Percentiles rank a stretch among this genome's conserved stretches.
Conservation (phyloP, 35 echinoderm and acorn worm species). For the Diadema setosum region DNA sequence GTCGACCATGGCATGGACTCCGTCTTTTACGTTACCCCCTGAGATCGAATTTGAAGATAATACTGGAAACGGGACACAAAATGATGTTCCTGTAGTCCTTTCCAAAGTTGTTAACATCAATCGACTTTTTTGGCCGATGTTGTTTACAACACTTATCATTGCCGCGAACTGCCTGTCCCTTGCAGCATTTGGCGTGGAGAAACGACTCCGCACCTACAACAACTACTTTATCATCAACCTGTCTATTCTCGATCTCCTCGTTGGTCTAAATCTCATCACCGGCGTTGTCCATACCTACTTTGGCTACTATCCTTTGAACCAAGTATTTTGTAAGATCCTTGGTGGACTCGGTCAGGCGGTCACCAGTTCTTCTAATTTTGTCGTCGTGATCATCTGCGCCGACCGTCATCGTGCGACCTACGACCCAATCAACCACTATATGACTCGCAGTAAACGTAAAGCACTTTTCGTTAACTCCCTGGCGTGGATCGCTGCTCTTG, state of each 20-base stretch:
- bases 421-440: constrained; percentile 16
- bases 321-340: neutral
- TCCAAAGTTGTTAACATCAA: neutral
- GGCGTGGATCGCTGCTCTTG: neutral
- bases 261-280: neutral
- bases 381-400: constrained; percentile 13
- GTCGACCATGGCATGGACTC: neutral
- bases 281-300: neutral
- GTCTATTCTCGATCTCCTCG: neutral
- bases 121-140: neutral
- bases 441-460: neutral
- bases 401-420: constrained; percentile 33
- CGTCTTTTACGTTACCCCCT: neutral
- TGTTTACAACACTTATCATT: neutral
- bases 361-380: neutral
- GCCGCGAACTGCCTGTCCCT: neutral
- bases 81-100: neutral
- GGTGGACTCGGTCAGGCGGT: neutral
- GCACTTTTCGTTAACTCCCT: neutral
- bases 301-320: neutral
- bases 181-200: neutral
- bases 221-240: constrained; percentile 50
- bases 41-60: neutral
- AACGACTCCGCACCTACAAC: constrained; percentile 31
- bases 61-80: neutral